A percentile compares a stretch with the other conserved stretches of the same genome.
These are phyloP conservation scores for Anoplolepis gracilipes DNA, from an alignment of 1,140 invertebrate species.

Conservation along the genomic window DNA sequence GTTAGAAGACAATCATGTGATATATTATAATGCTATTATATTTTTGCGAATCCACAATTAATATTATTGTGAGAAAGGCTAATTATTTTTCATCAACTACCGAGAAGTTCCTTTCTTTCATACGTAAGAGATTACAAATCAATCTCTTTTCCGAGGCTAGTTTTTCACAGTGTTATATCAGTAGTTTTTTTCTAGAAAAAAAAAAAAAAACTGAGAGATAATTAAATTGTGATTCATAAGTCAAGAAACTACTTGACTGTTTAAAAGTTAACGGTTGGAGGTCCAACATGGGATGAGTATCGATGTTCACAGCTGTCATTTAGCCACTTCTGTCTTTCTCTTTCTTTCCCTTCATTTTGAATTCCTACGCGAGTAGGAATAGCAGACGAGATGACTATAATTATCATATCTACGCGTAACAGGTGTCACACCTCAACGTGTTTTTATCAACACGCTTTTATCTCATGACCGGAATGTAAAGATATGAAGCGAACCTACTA, in stretches of 20 bases:
- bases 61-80: not conserved
- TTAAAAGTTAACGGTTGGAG: not conserved
- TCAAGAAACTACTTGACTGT: not conserved
- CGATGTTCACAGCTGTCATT: constrained; percentile 41
- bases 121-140: not conserved
- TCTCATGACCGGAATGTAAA: constrained; percentile 1
- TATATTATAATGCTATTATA: constrained; percentile 1
- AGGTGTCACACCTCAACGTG: constrained; percentile 38
- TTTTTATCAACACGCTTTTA: constrained; percentile 37
- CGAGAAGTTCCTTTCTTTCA: too few relatives aligned
- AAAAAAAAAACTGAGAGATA: not conserved
- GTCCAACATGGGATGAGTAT: not conserved
- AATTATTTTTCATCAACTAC: not conserved
- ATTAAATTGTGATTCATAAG: constrained; percentile 19
- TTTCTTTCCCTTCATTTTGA: constrained; percentile 35
- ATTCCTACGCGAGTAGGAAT: constrained; percentile 52
- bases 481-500: not conserved
- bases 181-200: not conserved
- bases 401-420: constrained; percentile 58
- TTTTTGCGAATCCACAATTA: not conserved
- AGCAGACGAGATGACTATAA: constrained; percentile 56
- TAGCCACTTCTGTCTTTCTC: not conserved
- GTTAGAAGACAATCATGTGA: constrained; percentile 12
- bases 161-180: not conserved
- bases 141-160: not conserved